Percentiles rank a stretch among this genome's conserved stretches.
Conservation (phyloP, 2,797 vertebrate species). For the Hoplostethus atlanticus region DNA sequence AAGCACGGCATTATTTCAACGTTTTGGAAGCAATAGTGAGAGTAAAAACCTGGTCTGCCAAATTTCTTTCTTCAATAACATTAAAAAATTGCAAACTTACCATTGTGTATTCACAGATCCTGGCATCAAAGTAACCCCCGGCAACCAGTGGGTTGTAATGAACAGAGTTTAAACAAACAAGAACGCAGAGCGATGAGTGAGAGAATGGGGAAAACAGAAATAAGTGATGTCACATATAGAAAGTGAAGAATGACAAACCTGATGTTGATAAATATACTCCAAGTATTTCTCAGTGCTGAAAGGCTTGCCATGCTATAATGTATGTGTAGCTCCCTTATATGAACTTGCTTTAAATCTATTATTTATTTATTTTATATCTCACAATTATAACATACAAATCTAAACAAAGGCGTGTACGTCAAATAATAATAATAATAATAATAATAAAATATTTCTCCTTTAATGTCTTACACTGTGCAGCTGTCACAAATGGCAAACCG, state of each 20-base stretch:
- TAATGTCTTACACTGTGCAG: constrained; percentile 57
- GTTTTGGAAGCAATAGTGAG: constrained; percentile 4
- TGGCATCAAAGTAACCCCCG: constrained; percentile 69
- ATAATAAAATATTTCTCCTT: constrained; percentile 47
- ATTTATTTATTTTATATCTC: constrained; percentile 18
- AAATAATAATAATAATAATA: constrained; percentile 27
- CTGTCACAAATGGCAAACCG: constrained; percentile 71
- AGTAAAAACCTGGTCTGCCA: constrained; percentile 43
- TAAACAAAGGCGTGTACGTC: constrained; percentile 24
- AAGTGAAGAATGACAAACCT: constrained; percentile 64
- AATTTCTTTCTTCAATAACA: constrained; percentile 67
- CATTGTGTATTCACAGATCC: constrained; percentile 51
- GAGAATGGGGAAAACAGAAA: constrained; percentile 63
- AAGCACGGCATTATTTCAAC: not conserved
- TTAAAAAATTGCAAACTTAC: constrained; percentile 53
- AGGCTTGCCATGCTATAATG: constrained; percentile 25
- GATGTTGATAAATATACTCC: constrained; percentile 54
- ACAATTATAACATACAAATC: constrained; percentile 36
- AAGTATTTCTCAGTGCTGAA: constrained; percentile 47
- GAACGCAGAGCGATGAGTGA: constrained; percentile 69
- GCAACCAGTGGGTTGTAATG: constrained; percentile 63
- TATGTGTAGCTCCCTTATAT: constrained; percentile 21
- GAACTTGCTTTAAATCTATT: constrained; percentile 2
- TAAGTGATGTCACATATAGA: constrained; percentile 68
- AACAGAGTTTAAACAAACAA: constrained; percentile 81